Conservation (phyloP, 2,797 vertebrate genomes). For the Vireo griseus region DNA sequence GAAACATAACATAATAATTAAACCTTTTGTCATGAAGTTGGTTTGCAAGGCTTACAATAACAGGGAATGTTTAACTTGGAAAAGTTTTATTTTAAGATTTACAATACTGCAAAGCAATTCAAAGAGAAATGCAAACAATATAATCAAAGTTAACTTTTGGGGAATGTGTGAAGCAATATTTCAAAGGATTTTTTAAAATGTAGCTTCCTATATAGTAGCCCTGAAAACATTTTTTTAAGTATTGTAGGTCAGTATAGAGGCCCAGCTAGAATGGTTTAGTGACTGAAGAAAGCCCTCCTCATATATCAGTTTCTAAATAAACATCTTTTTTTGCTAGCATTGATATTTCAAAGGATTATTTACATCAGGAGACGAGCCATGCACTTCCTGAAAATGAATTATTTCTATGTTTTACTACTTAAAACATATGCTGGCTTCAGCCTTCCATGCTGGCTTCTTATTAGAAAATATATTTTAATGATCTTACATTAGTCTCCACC, state of each 20-base stretch:
- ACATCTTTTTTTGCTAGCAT: not conserved
- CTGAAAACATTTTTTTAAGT: not conserved
- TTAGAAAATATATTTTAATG: slow-evolving; percentile 62
- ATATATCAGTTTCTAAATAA: not conserved
- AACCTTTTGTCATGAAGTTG: not conserved
- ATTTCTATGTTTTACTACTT: slow-evolving; percentile 44
- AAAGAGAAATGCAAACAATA: not conserved
- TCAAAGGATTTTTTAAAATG: not conserved
- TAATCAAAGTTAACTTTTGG: not conserved
- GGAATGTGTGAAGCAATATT: not conserved
- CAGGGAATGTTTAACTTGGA: slow-evolving; percentile 49
- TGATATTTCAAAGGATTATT: not conserved
- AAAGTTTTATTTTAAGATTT: slow-evolving; percentile 41
- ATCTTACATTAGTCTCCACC: slow-evolving; percentile 49
- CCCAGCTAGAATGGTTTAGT: not conserved
- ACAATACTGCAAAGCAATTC: slow-evolving; percentile 28
- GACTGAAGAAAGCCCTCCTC: not conserved
- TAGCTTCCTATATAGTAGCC: not conserved
- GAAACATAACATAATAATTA: slow-evolving; percentile 36
- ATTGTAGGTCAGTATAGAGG: not conserved
- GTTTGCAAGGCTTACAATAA: slow-evolving; percentile 39
- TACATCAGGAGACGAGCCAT: not conserved
- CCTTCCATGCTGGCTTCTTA: slow-evolving; percentile 44
- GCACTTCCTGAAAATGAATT: slow-evolving; percentile 41
- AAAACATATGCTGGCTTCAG: too few species aligned